Evolutionary conservation across 2,113 vertebrate genomes (phyloP).

Genomic region (Gymnorhina tibicen): DNA sequence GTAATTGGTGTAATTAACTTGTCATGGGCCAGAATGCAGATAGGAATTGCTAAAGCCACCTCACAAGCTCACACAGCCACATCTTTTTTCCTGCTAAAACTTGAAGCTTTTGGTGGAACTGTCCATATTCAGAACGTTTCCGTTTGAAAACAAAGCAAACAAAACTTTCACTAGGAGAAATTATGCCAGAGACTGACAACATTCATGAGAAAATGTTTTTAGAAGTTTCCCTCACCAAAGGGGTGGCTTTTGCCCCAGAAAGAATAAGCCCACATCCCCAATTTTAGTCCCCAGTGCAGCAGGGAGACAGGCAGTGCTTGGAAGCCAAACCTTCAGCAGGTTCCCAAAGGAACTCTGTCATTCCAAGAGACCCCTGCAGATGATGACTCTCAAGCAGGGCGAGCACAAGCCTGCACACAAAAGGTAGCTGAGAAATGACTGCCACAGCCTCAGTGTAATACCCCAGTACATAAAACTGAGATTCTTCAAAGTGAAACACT

Average conservation of each 20-base stretch:
- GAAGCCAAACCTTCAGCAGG: neutral
- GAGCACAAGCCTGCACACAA: neutral
- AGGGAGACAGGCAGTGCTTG: neutral
- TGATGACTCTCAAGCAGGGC: neutral
- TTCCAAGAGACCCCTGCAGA: neutral
- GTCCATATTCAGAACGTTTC: neutral
- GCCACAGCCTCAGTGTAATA: accelerated
- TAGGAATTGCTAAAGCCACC: conserved; percentile 38
- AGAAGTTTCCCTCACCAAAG: neutral
- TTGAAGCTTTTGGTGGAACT: neutral
- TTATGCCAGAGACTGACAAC: neutral
- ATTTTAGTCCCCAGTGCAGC: accelerated
- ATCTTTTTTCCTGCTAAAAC: neutral
- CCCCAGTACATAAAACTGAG: accelerated
- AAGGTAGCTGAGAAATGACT: neutral
- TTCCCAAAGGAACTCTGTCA: neutral
- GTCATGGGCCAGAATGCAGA: conserved; percentile 57
- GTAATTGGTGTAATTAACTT: conserved; percentile 66
- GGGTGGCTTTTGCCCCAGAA: neutral
- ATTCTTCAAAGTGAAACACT: neutral
- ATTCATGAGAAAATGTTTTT: neutral
- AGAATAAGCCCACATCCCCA: neutral
- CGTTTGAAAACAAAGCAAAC: neutral
- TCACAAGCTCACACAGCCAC: neutral
- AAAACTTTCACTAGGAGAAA: neutral